phyloP scores from a whole-genome alignment of 2,113 vertebrate species.

The Hippopotamus amphibius region DNA sequence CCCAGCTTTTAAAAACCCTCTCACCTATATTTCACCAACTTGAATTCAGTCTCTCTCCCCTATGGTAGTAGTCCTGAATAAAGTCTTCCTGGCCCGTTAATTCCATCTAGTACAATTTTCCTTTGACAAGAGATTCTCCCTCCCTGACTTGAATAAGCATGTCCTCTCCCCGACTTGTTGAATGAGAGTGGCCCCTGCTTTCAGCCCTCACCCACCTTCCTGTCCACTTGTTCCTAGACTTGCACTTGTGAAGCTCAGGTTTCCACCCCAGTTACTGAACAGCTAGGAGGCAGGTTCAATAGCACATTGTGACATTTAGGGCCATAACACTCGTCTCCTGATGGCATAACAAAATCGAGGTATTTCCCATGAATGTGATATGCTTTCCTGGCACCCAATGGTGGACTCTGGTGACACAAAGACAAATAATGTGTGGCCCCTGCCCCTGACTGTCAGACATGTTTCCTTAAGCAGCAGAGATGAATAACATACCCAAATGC shows the following conservation, averaged over 20 bases:
- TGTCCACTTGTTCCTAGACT: background rate
- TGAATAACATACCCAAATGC: background rate
- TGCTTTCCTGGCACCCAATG: background rate
- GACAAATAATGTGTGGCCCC: background rate
- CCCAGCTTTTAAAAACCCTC: background rate
- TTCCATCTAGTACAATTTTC: background rate
- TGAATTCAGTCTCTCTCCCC: background rate
- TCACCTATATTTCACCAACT: background rate
- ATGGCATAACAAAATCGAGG: background rate
- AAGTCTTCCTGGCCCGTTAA: background rate
- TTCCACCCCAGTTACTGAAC: background rate
- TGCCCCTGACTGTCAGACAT: background rate
- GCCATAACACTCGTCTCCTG: background rate
- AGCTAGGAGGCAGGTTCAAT: background rate
- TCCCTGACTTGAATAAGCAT: background rate
- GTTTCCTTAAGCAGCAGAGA: background rate
- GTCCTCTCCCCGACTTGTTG: background rate
- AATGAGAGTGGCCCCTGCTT: background rate
- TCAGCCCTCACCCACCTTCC: background rate
- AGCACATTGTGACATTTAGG: background rate
- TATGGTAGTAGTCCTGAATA: background rate
- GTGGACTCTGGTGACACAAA: background rate
- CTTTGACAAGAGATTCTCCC: background rate
- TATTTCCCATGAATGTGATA: background rate
- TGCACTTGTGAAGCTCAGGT: background rate